Evolutionary conservation across 2,797 vertebrate genomes (phyloP).

Genomic region (Eulemur rubriventer): DNA sequence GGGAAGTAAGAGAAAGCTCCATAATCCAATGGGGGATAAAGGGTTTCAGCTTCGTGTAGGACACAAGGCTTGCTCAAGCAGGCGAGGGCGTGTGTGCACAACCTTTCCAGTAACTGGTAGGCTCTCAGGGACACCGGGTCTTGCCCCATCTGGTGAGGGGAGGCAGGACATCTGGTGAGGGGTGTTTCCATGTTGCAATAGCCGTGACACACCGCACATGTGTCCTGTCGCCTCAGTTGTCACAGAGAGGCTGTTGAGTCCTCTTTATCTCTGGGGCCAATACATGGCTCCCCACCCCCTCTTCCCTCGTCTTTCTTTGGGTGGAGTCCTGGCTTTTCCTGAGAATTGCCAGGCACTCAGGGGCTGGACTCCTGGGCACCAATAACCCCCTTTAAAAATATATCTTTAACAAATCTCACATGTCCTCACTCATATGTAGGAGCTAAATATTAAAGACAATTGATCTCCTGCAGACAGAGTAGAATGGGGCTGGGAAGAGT

Average conservation of each 20-base stretch:
- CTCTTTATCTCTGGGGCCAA: neutral
- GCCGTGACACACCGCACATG: neutral
- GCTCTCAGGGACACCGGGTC: neutral
- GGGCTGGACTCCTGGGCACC: neutral
- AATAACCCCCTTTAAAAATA: neutral
- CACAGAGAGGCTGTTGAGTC: neutral
- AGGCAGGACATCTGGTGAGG: neutral
- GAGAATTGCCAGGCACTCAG: neutral
- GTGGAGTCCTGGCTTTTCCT: neutral
- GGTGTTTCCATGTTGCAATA: neutral
- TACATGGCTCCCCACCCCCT: neutral
- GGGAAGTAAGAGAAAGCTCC: neutral
- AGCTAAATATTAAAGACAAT: too few relatives aligned
- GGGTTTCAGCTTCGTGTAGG: neutral
- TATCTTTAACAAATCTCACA: too few relatives aligned
- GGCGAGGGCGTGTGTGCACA: rapidly evolving
- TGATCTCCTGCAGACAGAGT: too few relatives aligned
- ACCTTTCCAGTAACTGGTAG: neutral
- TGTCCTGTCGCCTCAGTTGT: neutral
- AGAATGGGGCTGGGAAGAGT: too few relatives aligned
- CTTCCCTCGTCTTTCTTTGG: neutral
- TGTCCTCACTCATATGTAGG: too few relatives aligned
- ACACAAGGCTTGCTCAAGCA: neutral
- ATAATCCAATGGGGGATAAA: neutral
- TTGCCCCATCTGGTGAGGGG: neutral